Evolutionary conservation across 2,888 invertebrate genomes (phyloP), one percentile per base, ranked within the genome.

Genomic region (Cartodere bifasciata): DNA sequence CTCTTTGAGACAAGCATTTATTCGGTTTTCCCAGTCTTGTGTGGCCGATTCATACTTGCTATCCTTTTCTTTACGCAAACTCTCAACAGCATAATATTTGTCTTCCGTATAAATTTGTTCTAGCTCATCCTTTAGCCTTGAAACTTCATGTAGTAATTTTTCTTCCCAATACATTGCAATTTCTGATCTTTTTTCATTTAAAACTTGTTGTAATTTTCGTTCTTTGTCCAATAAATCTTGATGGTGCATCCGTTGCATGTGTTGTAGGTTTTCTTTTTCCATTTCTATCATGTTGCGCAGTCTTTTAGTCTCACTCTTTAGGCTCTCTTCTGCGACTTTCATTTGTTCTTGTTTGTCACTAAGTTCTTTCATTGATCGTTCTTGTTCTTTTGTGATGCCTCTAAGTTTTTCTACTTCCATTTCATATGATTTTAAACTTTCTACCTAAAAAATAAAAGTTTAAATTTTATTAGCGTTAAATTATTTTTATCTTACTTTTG

Each of bases 151-250:
- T 44, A 68, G 59, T 46, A 74, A 53, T 55, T 68, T 65, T 41
- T 70, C 67, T 51, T 75, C 75, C 75, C 75, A 75, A 61, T 72
- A 64, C 43, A 64, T 60, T 36, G 68, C 68, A 40, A 67, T 66
- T 52, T 68, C 67, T 37, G 63, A 61, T 39, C 67, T 60, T 49
- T 67, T 67, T 44, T 67, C 64, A 43, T 65, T 63, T 40, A 69
- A 55, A 40, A 50, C 55, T 34, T 55, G 52, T 28, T 53, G 49
- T 14, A 60, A 35, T 30, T 47, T 45, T 35, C 62, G 46, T 34
- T 66, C 65, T 43, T 61, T 62, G 37, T 65, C 65, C 9, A 53
- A 39, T 14, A 65, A 48, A 41, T 64, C 62, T 41, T 56, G 55
- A 22, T 54, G 50, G 41, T 64, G 62, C 16, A 55, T 34, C 16